These are phyloP conservation scores for Theocolax elegans DNA, from an alignment of 1,140 invertebrate genomes.

Conservation along the genomic window DNA sequence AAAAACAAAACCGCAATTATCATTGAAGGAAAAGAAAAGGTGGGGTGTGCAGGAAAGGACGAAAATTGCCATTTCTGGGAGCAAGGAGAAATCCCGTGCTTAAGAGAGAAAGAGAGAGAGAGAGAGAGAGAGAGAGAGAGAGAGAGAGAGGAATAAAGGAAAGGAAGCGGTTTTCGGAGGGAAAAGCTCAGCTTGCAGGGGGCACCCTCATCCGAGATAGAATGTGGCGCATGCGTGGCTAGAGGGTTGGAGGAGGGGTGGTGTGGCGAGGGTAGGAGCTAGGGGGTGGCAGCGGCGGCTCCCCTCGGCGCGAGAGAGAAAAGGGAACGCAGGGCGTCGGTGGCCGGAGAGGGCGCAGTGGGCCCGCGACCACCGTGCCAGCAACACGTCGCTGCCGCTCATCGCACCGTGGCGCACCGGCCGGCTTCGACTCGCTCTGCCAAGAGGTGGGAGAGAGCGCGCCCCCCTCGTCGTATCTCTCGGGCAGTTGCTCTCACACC, in stretches of 20 bases:
- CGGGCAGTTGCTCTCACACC: too few species aligned
- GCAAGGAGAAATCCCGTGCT: too few species aligned
- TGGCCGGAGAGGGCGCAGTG: conserved; percentile 66
- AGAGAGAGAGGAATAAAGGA: not conserved
- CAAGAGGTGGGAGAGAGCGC: conserved; percentile 9
- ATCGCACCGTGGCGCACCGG: not conserved
- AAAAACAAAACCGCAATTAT: too few species aligned
- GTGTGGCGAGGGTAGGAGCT: not conserved
- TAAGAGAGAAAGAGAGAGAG: conserved; percentile 29
- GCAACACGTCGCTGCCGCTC: conserved; percentile 55
- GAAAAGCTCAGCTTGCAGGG: too few species aligned
- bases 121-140: conserved; percentile 18
- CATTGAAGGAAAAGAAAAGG: not conserved
- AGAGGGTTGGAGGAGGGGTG: not conserved
- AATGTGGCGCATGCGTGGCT: not conserved
- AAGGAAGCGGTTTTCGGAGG: too few species aligned
- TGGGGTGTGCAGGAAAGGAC: too few species aligned
- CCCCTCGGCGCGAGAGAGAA: conserved; percentile 4
- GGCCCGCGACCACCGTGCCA: conserved; percentile 67
- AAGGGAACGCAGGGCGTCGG: conserved; percentile 55
- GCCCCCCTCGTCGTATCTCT: too few species aligned
- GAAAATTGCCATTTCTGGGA: too few species aligned
- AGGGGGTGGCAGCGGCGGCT: conserved; percentile 4
- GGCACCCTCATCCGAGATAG: too few species aligned
- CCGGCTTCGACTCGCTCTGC: conserved; percentile 30